Conservation (phyloP, 2,113 vertebrate genomes). For the Tichodroma muraria region DNA sequence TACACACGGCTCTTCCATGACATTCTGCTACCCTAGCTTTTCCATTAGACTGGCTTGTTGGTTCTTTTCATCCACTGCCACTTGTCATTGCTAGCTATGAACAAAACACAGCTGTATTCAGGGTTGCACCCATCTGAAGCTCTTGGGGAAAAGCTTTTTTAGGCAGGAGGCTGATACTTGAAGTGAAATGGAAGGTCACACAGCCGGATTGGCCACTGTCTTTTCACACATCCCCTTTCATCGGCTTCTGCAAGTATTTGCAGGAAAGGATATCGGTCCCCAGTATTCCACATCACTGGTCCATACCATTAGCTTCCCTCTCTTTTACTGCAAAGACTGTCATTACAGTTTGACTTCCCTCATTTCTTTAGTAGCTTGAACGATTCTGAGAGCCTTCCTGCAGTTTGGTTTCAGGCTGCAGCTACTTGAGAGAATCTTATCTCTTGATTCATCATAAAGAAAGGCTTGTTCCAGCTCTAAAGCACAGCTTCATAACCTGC, state of each 20-base stretch:
- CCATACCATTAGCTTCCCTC: background rate
- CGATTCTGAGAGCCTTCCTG: background rate
- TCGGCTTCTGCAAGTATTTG: background rate
- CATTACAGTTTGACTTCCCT: background rate
- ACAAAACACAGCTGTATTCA: background rate
- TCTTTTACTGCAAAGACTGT: background rate
- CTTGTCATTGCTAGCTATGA: background rate
- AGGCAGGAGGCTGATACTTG: background rate
- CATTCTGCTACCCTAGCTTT: background rate
- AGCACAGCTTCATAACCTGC: background rate
- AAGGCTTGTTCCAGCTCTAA: background rate
- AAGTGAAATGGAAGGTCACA: background rate
- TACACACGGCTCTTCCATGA: background rate
- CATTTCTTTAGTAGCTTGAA: background rate
- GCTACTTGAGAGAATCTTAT: background rate
- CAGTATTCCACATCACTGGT: background rate
- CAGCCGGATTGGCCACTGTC: background rate
- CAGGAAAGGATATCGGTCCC: background rate
- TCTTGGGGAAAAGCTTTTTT: background rate
- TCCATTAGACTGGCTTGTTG: background rate
- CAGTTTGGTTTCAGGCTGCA: background rate
- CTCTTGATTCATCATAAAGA: background rate
- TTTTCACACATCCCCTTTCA: background rate
- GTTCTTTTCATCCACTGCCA: background rate
- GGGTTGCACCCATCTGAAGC: background rate